Percentiles rank a stretch among this genome's conserved stretches.
Evolutionary conservation across 2,797 vertebrate species (phyloP).

Genomic region (Hippocampus kuda): DNA sequence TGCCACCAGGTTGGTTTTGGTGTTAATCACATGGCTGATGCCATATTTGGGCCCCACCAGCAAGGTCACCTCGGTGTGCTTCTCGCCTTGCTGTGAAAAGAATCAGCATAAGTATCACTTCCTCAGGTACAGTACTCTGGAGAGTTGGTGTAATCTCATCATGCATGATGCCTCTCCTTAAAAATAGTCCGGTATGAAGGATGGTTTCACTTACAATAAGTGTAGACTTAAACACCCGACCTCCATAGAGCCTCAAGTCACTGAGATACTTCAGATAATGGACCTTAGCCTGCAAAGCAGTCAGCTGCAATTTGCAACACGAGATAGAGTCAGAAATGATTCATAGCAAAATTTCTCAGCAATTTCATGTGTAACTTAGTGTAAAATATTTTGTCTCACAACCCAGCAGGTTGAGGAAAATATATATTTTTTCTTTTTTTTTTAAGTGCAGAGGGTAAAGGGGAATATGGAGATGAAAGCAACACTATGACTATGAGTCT

Average conservation of each 20-base stretch:
- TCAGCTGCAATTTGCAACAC: slow-evolving; percentile 70
- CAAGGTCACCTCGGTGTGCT: slow-evolving; percentile 91
- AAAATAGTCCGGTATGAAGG: neutral
- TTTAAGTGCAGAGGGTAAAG: neutral
- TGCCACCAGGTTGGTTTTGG: slow-evolving; percentile 94
- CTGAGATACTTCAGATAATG: slow-evolving; percentile 98
- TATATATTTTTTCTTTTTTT: neutral
- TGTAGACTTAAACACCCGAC: slow-evolving; percentile 90
- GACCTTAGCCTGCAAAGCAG: slow-evolving; percentile 93
- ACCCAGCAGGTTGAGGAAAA: slow-evolving; percentile 7
- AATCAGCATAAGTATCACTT: neutral
- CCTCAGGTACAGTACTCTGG: neutral
- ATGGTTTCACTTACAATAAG: slow-evolving; percentile 75
- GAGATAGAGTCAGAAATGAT: slow-evolving; percentile 3
- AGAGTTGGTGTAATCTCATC: neutral
- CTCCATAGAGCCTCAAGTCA: slow-evolving; percentile 91
- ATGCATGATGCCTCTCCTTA: neutral
- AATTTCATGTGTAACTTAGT: neutral
- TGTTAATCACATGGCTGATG: slow-evolving; percentile 98
- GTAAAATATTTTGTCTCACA: neutral
- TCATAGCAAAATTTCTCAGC: neutral
- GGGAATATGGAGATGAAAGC: neutral
- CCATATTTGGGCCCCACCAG: slow-evolving; percentile 93
- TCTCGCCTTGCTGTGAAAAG: slow-evolving; percentile 85
- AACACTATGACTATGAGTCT: neutral